Base-by-base conservation (phyloP, 2,888 invertebrate species). In the Dione vanillae region DNA sequence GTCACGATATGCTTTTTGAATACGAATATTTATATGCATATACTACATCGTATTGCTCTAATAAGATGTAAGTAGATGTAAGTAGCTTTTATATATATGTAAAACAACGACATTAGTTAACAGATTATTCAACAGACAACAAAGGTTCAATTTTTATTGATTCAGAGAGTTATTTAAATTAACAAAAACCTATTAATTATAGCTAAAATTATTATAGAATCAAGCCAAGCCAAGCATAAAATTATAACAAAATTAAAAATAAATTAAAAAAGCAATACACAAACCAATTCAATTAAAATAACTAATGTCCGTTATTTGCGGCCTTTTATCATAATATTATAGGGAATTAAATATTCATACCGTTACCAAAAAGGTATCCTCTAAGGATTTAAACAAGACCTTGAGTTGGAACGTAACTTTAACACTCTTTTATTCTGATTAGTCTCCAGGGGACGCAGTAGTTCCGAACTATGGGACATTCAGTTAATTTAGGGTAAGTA, bases 391-490 rank as follows among this genome's bases (percentile, higher is more conserved):
- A 82, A 86, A 85, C 79, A 79, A 81, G 83, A 80, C 83, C 83
- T 82, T 85, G 85, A 85, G 84, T 87, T 84, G 82, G 77, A 27
- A 78, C 73, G 78, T 77, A 87, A 89, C 85, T 90, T 89, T 88
- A 87, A 87, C 89, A 89, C 89, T 88, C 87, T 90, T 91, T 89
- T 88, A 89, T 87, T 88, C 85, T 90, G 90, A 91, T 91, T 90
- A 90, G 83, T 78, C 88, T 83, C 79, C 71, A 70, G 86, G 83
- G 89, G 73, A 79, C 85, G 87, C 85, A 88, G 83, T 76, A 82
- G 81, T 80, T 77, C 75, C 72, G 74, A 69, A 75, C 76, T 77
- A 75, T 70, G 84, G 82, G 87, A 84, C 79, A 78, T 77, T 82
- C 83, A 80, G 81, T 85, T 84, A 83, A 87, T 83, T 83, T 78